Evolutionary conservation across 2,797 vertebrate species (phyloP), one percentile per base, ranked within the genome.

Genomic region (Rhadinocentrus ornatus): DNA sequence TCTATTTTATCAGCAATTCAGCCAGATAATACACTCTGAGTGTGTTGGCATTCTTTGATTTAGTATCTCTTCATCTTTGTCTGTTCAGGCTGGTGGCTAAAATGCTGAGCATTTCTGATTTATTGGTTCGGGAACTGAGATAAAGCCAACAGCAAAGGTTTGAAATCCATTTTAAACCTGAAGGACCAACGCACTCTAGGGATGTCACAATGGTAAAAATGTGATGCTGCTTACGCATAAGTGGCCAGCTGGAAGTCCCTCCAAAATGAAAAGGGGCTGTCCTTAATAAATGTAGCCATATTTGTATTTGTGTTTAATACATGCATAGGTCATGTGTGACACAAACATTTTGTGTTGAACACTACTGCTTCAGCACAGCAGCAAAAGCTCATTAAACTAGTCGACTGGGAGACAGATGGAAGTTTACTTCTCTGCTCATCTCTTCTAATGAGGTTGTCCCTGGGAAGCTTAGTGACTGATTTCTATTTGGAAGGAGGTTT

Each of bases 371-470:
- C 70, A 73, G 77, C 73, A 66, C 71, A 82, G 59, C 61, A 84
- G 66, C 73, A 77, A 89, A 84, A 85, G 73, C 82, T 88, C 82
- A 89, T 90, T 90, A 91, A 85, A 83, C 62, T 65, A 71, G 67
- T 73, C 69, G 72, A 84, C 52, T 69, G 37, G 60, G 73, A 88
- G 84, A 87, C 90, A 88, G 90, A 91, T 90, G 85, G 80, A 88
- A 85, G 73, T 78, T 61, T 68, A 80, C 68, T 74, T 62, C 62
- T 81, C 69, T 81, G 65, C 57, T 78, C 64, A 18, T 71, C 69
- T 82, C 58, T 55, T 82, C 68, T 88, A 84, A 86, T 85, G 79
- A 87, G 81, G 64, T 83, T 79, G 67, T 82, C 73, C 78, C 81
- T 75, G 62, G 63, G 72, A 88, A 85, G 77, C 75, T 76, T 55